Conservation (phyloP, 2,797 vertebrate genomes). For the Centroberyx gerrardi region DNA sequence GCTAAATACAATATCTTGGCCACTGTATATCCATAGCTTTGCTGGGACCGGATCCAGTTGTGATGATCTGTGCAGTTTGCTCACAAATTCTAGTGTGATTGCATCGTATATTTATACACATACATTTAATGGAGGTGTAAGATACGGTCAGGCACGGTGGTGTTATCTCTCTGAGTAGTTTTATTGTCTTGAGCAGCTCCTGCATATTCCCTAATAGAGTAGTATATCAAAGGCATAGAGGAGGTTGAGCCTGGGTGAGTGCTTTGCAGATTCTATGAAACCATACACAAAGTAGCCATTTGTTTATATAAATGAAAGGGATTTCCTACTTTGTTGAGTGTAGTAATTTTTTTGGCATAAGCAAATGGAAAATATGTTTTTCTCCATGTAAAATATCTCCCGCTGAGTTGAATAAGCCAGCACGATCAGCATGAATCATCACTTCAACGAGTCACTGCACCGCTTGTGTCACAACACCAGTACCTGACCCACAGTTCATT, state of each 20-base stretch:
- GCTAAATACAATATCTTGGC: constrained; percentile 11
- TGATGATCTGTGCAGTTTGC: constrained; percentile 49
- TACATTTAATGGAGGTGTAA: constrained; percentile 26
- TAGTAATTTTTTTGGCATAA: not conserved
- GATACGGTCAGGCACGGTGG: constrained; percentile 13
- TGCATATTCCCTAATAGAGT: constrained; percentile 53
- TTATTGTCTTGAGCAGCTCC: constrained; percentile 34
- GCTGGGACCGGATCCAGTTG: constrained; percentile 30
- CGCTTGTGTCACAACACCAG: constrained; percentile 15
- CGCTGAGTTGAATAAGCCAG: constrained; percentile 9
- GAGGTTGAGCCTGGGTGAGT: constrained; percentile 20
- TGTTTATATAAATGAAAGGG: constrained; percentile 10
- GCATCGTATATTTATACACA: constrained; percentile 51
- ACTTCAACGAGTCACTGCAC: not conserved
- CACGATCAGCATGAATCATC: not conserved
- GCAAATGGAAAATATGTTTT: not conserved
- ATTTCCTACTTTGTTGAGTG: constrained; percentile 10
- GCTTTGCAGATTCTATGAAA: constrained; percentile 35
- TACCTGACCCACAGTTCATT: constrained; percentile 16
- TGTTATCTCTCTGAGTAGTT: constrained; percentile 50
- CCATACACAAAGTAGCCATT: constrained; percentile 23
- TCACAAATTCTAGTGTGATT: constrained; percentile 22
- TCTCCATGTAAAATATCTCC: not conserved
- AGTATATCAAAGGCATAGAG: constrained; percentile 65
- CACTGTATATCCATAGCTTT: constrained; percentile 36